These are phyloP conservation scores for Aspidapion aeneum DNA, from an alignment of 2,888 invertebrate species.

Conservation along the genomic window DNA sequence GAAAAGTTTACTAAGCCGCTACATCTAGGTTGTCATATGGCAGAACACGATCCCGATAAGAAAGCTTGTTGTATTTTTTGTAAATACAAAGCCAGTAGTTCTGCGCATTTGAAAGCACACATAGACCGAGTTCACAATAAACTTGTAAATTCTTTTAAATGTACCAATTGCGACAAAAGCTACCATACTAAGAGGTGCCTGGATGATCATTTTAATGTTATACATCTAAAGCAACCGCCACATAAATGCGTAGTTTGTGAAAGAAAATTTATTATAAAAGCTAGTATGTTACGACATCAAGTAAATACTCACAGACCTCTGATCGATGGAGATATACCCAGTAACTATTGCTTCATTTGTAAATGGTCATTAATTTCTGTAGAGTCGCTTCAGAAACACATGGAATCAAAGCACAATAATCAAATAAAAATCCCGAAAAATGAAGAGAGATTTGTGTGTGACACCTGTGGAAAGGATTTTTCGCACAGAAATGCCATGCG, in stretches of 20 bases:
- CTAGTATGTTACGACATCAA: constrained; percentile 31
- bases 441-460: constrained; percentile 38
- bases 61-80: constrained; percentile 41
- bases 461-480: constrained; percentile 37
- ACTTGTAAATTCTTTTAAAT: constrained; percentile 26
- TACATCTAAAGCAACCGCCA: constrained; percentile 39
- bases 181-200: constrained; percentile 20
- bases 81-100: constrained; percentile 34
- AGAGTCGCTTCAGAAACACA: constrained; percentile 18
- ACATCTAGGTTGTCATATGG: constrained; percentile 40
- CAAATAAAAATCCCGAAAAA: no score
- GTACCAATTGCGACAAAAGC: constrained; percentile 20
- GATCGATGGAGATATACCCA: constrained; percentile 22
- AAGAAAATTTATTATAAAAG: constrained; percentile 23
- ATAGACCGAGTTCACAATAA: constrained; percentile 39
- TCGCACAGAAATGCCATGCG: constrained; percentile 34
- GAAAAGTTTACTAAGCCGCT: constrained; percentile 39
- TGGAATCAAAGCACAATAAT: constrained; percentile 16
- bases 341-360: constrained; percentile 23
- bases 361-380: constrained; percentile 19
- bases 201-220: constrained; percentile 26
- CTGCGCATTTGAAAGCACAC: constrained; percentile 37
- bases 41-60: constrained; percentile 37
- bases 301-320: constrained; percentile 20
- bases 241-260: constrained; percentile 52